These are phyloP conservation scores for Setipinna tenuifilis DNA, from an alignment of 2,797 vertebrate species.

Conservation along the genomic window DNA sequence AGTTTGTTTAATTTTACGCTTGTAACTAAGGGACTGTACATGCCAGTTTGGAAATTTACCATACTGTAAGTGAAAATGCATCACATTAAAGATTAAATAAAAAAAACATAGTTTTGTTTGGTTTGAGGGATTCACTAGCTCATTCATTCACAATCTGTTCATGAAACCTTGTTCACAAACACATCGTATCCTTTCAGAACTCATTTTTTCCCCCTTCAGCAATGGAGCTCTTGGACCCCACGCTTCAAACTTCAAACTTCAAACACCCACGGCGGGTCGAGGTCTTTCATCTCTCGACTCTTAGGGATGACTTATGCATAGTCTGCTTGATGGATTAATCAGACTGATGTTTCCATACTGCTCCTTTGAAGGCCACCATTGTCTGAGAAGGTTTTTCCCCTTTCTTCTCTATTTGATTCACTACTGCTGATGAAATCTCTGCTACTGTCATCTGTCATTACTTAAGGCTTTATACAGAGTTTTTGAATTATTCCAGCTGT, in stretches of 20 bases:
- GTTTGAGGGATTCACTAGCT: not conserved
- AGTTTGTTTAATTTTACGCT: not conserved
- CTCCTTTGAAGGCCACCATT: not conserved
- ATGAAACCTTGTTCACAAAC: not conserved
- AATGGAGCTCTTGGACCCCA: not conserved
- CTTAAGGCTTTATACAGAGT: not conserved
- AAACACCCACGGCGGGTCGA: not conserved
- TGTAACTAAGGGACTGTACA: not conserved
- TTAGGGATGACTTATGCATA: not conserved
- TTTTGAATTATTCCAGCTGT: slow-evolving; percentile 6
- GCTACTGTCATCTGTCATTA: not conserved
- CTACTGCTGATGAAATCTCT: slow-evolving; percentile 11
- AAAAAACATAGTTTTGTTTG: not conserved
- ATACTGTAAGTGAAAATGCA: not conserved
- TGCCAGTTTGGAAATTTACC: not conserved
- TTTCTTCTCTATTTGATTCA: slow-evolving; percentile 10
- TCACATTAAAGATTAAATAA: not conserved
- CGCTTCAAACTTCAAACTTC: not conserved
- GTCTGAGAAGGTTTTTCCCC: not conserved
- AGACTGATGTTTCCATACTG: not conserved
- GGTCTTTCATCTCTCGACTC: slow-evolving; percentile 14
- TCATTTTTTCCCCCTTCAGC: not conserved
- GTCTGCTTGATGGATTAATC: not conserved
- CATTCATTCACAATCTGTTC: not conserved
- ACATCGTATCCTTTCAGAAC: not conserved